A percentile compares a stretch with the other conserved stretches of the same genome.
These are phyloP conservation scores for Pseudomyrmex pallidus DNA, from an alignment of 1,140 invertebrate genomes.

Conservation along the genomic window DNA sequence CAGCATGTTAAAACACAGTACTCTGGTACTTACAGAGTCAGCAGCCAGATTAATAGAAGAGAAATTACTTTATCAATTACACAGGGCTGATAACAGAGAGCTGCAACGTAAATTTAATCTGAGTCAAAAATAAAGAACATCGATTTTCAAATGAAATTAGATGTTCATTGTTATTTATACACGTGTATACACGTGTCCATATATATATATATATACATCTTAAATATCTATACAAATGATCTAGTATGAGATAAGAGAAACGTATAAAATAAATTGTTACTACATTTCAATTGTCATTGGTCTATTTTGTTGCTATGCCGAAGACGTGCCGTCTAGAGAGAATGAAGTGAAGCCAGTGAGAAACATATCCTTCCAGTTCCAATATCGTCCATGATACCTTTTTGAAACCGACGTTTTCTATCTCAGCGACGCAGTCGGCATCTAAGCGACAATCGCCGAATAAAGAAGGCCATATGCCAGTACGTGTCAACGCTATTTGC, in stretches of 20 bases:
- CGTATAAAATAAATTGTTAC: background rate
- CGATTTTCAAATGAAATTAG: slow-evolving; percentile 20
- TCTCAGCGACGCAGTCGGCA: slow-evolving; percentile 71
- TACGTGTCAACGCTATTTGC: slow-evolving; percentile 77
- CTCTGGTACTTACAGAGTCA: slow-evolving; percentile 94
- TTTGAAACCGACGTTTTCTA: slow-evolving; percentile 76
- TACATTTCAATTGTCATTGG: slow-evolving; percentile 7
- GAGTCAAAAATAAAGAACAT: slow-evolving; percentile 69
- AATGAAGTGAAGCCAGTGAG: slow-evolving; percentile 74
- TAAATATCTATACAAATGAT: slow-evolving; percentile 10
- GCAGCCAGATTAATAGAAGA: slow-evolving; percentile 95
- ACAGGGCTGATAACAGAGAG: slow-evolving; percentile 87
- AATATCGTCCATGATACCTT: slow-evolving; percentile 72
- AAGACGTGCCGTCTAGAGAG: slow-evolving; percentile 78
- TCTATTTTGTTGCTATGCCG: slow-evolving; percentile 77
- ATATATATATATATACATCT: slow-evolving; percentile 2
- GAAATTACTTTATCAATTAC: slow-evolving; percentile 91
- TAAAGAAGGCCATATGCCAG: slow-evolving; percentile 78
- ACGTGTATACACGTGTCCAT: slow-evolving; percentile 13
- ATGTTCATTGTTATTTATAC: slow-evolving; percentile 1
- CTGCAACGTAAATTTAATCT: slow-evolving; percentile 61
- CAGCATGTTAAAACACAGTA: slow-evolving; percentile 98
- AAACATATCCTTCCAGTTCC: slow-evolving; percentile 76
- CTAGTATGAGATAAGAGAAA: background rate
- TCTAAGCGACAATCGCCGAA: slow-evolving; percentile 79